These are phyloP conservation scores for Eudemis profundana DNA, from an alignment of 2,888 invertebrate genomes.

Conservation along the genomic window DNA sequence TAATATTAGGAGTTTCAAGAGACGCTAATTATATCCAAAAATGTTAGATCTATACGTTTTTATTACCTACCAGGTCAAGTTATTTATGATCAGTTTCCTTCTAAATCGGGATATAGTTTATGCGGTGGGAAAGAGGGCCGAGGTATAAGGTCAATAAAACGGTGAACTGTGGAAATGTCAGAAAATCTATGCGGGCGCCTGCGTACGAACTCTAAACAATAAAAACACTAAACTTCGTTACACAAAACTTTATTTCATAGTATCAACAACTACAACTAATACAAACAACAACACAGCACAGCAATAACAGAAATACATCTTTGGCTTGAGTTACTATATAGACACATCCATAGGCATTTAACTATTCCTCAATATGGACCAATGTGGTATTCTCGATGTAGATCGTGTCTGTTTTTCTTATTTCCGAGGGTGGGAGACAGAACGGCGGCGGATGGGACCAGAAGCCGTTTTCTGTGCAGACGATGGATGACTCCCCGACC, in stretches of 20 bases:
- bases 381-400: conserved; percentile 75
- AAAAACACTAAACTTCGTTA: background rate
- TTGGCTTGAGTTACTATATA: no score
- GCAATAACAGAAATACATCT: conserved; percentile 19
- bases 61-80: no score
- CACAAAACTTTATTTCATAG: conserved; percentile 12
- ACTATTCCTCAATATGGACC: conserved; percentile 65
- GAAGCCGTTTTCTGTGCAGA: conserved; percentile 94
- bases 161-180: no score
- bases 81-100: no score
- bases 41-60: no score
- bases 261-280: conserved; percentile 14
- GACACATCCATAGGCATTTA: background rate
- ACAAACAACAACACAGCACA: conserved; percentile 9
- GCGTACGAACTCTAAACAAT: background rate
- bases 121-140: no score
- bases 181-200: no score
- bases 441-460: conserved; percentile 95
- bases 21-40: no score
- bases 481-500: conserved; percentile 91
- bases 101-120: no score
- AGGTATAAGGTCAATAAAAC: no score
- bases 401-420: conserved; percentile 70
- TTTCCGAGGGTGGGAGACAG: conserved; percentile 83
- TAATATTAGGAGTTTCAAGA: no score